These are phyloP conservation scores for Gambelia wislizenii DNA, from an alignment of 2,797 vertebrate species.

Conservation along the genomic window DNA sequence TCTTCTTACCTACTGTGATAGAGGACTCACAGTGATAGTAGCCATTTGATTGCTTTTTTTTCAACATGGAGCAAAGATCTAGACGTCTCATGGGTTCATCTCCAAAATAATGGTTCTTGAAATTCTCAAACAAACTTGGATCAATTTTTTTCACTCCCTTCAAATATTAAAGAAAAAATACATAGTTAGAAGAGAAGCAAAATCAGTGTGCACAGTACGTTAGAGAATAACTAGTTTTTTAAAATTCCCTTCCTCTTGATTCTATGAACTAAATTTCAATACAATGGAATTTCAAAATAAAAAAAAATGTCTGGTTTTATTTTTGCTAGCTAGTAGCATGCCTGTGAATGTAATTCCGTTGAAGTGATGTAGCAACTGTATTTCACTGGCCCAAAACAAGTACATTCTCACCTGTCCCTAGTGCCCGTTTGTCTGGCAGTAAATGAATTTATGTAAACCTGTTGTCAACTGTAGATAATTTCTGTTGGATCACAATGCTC, in stretches of 20 bases:
- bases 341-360: not conserved
- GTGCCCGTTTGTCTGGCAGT: not conserved
- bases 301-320: too few relatives aligned
- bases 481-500: not conserved
- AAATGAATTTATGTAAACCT: not conserved
- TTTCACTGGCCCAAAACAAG: not conserved
- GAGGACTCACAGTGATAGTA: constrained; percentile 88
- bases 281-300: not conserved
- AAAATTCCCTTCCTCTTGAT: not conserved
- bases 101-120: constrained; percentile 86
- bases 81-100: constrained; percentile 86
- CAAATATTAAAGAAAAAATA: constrained; percentile 60
- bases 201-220: not conserved
- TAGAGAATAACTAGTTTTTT: constrained; percentile 13
- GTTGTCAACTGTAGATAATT: not conserved
- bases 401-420: not conserved
- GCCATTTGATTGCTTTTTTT: constrained; percentile 88
- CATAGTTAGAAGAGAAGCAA: not conserved
- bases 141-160: constrained; percentile 94
- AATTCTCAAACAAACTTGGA: constrained; percentile 84
- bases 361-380: not conserved
- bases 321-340: not conserved
- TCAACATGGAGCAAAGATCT: constrained; percentile 97
- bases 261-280: not conserved
- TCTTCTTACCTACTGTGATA: constrained; percentile 82